phyloP scores from a whole-genome alignment of 1,140 invertebrate genomes.

The Psilanteris sp. region DNA sequence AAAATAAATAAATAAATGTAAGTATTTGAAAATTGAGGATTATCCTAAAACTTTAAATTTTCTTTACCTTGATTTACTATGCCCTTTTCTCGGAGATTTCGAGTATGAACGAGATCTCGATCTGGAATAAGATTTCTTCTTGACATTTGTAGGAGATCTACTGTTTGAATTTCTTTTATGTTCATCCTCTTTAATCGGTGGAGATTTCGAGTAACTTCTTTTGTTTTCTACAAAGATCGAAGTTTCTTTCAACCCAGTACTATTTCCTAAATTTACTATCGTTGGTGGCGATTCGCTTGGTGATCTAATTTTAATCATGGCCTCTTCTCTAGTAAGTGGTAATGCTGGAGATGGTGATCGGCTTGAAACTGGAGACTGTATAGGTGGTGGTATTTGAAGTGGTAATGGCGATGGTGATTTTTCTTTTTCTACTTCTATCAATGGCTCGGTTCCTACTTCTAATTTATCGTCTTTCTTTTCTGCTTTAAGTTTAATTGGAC shows the following conservation, averaged over 20 bases:
- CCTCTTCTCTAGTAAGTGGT: conserved; percentile 70
- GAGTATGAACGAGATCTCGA: conserved; percentile 69
- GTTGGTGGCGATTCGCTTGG: conserved; percentile 69
- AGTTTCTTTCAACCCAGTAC: conserved; percentile 16
- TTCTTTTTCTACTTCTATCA: conserved; percentile 33
- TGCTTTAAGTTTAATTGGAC: conserved; percentile 70
- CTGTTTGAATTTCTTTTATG: conserved; percentile 57
- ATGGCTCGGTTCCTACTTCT: conserved; percentile 59
- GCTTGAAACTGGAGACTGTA: conserved; percentile 67
- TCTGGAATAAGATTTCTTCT: conserved; percentile 66
- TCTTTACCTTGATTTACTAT: conserved; percentile 64
- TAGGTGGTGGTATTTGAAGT: conserved; percentile 46
- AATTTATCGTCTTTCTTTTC: conserved; percentile 57
- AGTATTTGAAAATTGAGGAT: conserved; percentile 15
- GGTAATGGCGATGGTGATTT: conserved; percentile 69
- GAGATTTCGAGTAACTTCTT: conserved; percentile 41
- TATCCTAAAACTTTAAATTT: conserved; percentile 1
- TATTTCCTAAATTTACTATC: conserved; percentile 17
- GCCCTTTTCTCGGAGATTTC: conserved; percentile 55
- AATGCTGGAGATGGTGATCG: conserved; percentile 71
- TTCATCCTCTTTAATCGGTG: conserved; percentile 40
- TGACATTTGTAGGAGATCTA: conserved; percentile 63
- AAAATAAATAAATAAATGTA: not conserved
- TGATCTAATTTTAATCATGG: conserved; percentile 69
- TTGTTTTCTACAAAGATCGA: conserved; percentile 23